These are phyloP conservation scores for Tautogolabrus adspersus DNA, from an alignment of 2,113 vertebrate species.

Conservation along the genomic window DNA sequence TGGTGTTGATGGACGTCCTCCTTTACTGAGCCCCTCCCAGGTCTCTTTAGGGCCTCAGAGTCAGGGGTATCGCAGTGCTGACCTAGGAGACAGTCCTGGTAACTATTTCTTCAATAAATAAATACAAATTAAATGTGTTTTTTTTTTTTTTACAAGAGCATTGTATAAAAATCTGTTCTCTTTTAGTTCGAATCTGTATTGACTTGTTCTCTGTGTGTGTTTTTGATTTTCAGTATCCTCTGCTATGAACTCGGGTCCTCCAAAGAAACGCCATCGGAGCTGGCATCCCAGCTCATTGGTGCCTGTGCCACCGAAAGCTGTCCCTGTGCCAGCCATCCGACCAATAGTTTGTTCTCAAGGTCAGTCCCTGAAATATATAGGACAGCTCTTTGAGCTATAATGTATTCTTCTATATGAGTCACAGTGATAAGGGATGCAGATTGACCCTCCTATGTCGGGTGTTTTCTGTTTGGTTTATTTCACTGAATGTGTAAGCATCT, in stretches of 20 bases:
- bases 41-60: conserved; percentile 83
- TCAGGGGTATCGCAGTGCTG: conserved; percentile 85
- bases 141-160: background rate
- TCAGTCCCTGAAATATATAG: conserved; percentile 43
- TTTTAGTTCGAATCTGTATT: background rate
- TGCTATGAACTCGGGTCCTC: conserved; percentile 92
- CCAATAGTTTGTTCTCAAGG: conserved; percentile 86
- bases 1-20: conserved; percentile 82
- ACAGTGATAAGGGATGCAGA: conserved; percentile 7
- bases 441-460: background rate
- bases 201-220: background rate
- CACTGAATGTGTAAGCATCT: conserved; percentile 16
- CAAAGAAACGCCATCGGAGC: conserved; percentile 96
- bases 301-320: conserved; percentile 84
- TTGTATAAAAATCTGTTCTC: background rate
- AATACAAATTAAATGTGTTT: background rate
- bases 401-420: background rate
- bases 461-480: conserved; percentile 9
- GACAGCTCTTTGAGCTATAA: background rate
- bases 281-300: conserved; percentile 92
- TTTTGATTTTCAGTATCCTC: conserved; percentile 73
- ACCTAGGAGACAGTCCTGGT: conserved; percentile 88
- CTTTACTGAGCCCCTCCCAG: conserved; percentile 84
- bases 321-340: conserved; percentile 88
- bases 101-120: background rate